phyloP scores from a whole-genome alignment of 1,140 invertebrate genomes.

The Saccostrea glomerata region DNA sequence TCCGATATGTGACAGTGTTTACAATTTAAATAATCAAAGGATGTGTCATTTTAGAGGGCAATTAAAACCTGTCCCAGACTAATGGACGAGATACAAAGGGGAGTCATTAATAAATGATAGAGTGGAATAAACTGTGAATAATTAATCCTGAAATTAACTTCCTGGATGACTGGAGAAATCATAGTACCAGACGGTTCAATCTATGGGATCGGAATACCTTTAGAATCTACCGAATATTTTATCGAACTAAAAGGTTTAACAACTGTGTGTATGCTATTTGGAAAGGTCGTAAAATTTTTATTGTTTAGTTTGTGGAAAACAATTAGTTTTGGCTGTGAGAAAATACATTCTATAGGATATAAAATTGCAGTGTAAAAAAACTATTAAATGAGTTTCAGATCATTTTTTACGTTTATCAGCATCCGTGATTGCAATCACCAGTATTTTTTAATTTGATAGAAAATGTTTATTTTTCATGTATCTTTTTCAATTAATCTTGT shows the following conservation, averaged over 20 bases:
- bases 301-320: background rate
- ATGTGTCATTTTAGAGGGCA: background rate
- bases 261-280: background rate
- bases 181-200: background rate
- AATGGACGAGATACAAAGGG: slow-evolving; percentile 14
- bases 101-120: background rate
- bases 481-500: no score
- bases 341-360: background rate
- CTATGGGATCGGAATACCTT: background rate
- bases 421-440: background rate
- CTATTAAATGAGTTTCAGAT: background rate
- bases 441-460: background rate
- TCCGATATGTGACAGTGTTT: background rate
- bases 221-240: background rate
- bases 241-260: background rate
- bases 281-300: background rate
- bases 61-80: background rate
- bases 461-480: background rate
- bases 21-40: background rate
- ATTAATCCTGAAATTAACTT: slow-evolving; percentile 15
- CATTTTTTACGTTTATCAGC: background rate
- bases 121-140: background rate
- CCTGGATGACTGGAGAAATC: background rate
- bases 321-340: background rate
- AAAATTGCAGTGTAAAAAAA: slow-evolving; percentile 1